Evolutionary conservation across 1,140 invertebrate genomes (phyloP).

Genomic region (Pollicipes pollicipes): DNA sequence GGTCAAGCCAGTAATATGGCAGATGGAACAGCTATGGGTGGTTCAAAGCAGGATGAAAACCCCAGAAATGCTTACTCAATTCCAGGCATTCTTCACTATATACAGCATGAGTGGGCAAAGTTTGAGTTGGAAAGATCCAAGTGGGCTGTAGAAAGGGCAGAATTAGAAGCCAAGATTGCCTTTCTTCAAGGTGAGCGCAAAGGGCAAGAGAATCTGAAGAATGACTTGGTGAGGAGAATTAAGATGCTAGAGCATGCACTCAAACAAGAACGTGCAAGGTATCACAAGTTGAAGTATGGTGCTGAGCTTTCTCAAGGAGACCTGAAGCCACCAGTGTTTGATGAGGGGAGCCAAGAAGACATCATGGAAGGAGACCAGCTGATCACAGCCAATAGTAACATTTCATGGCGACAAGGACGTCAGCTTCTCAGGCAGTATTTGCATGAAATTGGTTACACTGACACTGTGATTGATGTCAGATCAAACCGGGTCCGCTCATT

Average conservation of each 20-base stretch:
- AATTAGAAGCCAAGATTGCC: conserved; percentile 94
- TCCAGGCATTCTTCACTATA: conserved; percentile 96
- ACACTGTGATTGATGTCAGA: conserved; percentile 95
- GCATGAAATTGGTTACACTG: conserved; percentile 98
- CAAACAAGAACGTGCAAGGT: conserved; percentile 90
- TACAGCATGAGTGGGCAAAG: conserved; percentile 98
- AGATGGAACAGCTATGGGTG: too few species aligned
- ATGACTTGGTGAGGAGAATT: conserved; percentile 92
- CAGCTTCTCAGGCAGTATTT: conserved; percentile 83
- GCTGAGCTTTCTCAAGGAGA: conserved; percentile 68
- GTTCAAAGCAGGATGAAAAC: too few species aligned
- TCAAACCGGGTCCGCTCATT: conserved; percentile 86
- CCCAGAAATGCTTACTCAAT: conserved; percentile 56
- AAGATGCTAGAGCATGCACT: conserved; percentile 99
- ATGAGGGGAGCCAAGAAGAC: conserved; percentile 38
- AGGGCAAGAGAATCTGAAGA: conserved; percentile 97
- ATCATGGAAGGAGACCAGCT: conserved; percentile 33
- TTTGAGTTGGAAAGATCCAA: conserved; percentile 96
- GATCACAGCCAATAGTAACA: conserved; percentile 37
- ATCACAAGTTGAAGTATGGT: conserved; percentile 90
- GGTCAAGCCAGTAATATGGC: too few species aligned
- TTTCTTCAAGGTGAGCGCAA: conserved; percentile 97
- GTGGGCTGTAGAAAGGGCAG: conserved; percentile 98
- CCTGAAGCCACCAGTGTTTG: conserved; percentile 43
- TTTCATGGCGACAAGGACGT: conserved; percentile 82